Evolutionary conservation across 2,888 invertebrate species (phyloP), one percentile per base, ranked within the genome.

Genomic region (Schizotus pectinicornis): DNA sequence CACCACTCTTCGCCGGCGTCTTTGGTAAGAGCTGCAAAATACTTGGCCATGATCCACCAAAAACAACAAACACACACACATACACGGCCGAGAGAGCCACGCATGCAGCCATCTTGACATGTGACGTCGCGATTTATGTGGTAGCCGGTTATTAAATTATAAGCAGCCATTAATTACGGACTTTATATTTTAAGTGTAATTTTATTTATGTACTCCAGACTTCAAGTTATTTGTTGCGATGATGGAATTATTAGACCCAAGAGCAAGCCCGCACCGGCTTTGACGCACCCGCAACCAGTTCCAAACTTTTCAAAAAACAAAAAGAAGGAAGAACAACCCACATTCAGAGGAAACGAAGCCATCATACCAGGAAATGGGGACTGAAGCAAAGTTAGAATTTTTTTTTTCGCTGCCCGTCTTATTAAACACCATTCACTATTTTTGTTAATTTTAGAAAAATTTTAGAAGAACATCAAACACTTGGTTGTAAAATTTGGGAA

Each of bases 131-230:
- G 68, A 74, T 75, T 76, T 71, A 73, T 71, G 69, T 63, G 60
- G 70, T 71, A 70, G 72, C 70, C 72, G 69, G 71, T 75, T 75
- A 76, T 75, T 75, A 75, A 74, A 74, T 72, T 70, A 72, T 71
- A 70, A 70, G 65, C 59, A 69, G 63, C 65, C 73, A 73, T 75
- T 74, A 72, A 74, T 76, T 74, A 74, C 64, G 63, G 64, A 64
- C 64, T 72, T 71, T 72, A 70, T 72, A 72, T 68, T 71, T 71
- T 71, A 71, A 72, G 73, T 73, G 67, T 62, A 66, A 65, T 62
- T 67, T 72, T 70, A 70, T 68, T 66, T 67, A 68, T 65, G 64
- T 51, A 35, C 39, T 43, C 12, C 36, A 39, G 56, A 47, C 52
- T 57, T 45, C 39, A 42, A 56, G 39, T 56, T 51, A 56, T 56